These are phyloP conservation scores for Formica exsecta DNA, from an alignment of 1,140 invertebrate species.

Conservation along the genomic window DNA sequence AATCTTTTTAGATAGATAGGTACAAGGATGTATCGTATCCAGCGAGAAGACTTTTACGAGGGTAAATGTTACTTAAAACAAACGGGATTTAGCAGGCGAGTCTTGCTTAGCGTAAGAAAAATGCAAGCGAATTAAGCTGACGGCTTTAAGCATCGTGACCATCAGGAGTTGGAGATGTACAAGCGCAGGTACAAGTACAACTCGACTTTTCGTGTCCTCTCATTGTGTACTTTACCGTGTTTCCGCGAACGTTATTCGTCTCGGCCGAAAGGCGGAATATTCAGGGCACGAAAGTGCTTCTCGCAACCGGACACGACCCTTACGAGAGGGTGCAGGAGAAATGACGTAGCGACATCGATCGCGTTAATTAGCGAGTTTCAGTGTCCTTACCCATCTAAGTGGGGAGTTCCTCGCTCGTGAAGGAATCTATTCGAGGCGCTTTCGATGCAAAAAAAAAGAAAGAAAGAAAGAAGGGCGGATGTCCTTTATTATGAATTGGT, in stretches of 20 bases:
- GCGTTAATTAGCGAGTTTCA: conserved; percentile 73
- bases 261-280: conserved; percentile 14
- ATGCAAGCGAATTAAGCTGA: conserved; percentile 58
- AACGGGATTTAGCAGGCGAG: background rate
- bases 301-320: conserved; percentile 61
- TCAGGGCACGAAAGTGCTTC: conserved; percentile 51
- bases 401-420: conserved; percentile 36
- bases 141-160: conserved; percentile 7
- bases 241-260: background rate
- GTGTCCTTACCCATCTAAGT: conserved; percentile 49
- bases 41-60: background rate
- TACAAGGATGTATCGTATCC: background rate
- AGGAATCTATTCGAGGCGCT: conserved; percentile 58
- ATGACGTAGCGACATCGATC: conserved; percentile 67
- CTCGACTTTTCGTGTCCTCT: conserved; percentile 20
- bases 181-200: background rate
- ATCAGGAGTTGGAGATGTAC: background rate
- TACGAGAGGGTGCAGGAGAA: conserved; percentile 53
- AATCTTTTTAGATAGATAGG: background rate
- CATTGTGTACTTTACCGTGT: conserved; percentile 35
- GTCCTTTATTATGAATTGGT: conserved; percentile 61
- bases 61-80: conserved; percentile 3
- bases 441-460: conserved; percentile 77
- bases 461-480: conserved; percentile 22
- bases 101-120: background rate